Base-by-base conservation (phyloP, 2,113 vertebrate genomes). In the Centropristis striata region DNA sequence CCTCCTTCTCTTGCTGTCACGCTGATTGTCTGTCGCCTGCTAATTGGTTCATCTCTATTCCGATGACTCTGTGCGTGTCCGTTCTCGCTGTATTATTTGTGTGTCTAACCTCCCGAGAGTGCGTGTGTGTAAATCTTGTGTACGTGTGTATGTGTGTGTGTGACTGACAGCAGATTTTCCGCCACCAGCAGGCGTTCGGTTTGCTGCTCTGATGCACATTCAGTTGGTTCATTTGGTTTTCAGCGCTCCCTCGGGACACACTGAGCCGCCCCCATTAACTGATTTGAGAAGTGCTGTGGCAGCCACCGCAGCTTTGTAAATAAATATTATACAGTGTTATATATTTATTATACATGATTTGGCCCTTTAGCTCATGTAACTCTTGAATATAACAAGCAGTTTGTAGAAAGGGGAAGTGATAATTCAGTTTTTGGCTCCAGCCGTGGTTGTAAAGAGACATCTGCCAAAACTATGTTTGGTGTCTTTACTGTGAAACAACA, bases 101-200 rank as follows among this genome's bases (percentile, higher is more conserved):
- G 18, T 72, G 47, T 39, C 47, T 42, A 14, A 66, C 67, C 61
- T 47, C 75, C 44, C 2, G 54, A 2, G 13, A 15, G 66, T 47
- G 60, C 21, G 37, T 58, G 44, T 25, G 37, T 14, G 20, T 47
- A 53, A 75, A 61, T 32, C 32, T 6, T 32, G 32, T 32, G 32
- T 85, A 75, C 72, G 51, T 15, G 15, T 15, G 53, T 36, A 15
- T 4, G 2, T 60, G 54, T 71, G 75, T 65, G 55, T 78, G 65
- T 83, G 84, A 89, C 57, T 89, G 89, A 90, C 89, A 83, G 88
- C 80, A 80, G 89, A 87, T 90, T 90, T 88, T 87, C 86, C 37
- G 32, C 80, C 79, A 90, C 88, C 85, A 85, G 88, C 83, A 78
- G 79, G 75, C 70, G 25, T 69, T 83, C 21, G 59, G 74, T 86